Conservation (phyloP, 2,797 vertebrate species). For the Toxotes lorentzi region DNA sequence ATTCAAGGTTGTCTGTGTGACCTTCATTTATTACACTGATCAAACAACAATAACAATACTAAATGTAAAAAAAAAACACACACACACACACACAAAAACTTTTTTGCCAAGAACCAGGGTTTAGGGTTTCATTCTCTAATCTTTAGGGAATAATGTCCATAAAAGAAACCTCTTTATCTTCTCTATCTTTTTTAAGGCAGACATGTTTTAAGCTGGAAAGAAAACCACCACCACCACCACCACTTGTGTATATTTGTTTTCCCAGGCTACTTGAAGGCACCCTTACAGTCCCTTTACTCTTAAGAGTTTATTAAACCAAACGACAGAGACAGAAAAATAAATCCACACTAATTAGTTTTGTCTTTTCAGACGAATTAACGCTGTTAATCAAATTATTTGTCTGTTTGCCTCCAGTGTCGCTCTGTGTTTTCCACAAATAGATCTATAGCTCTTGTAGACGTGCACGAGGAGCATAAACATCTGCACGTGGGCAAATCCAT, state of each 20-base stretch:
- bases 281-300: conserved; percentile 12
- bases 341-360: background rate
- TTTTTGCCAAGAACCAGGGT: too few relatives aligned
- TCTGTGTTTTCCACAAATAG: background rate
- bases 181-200: too few relatives aligned
- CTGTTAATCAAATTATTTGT: background rate
- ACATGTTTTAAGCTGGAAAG: background rate
- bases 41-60: too few relatives aligned
- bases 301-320: background rate
- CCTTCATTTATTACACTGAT: too few relatives aligned
- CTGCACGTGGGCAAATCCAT: conserved; percentile 84
- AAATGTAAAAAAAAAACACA: too few relatives aligned
- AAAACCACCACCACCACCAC: background rate
- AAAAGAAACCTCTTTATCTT: too few relatives aligned
- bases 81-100: too few relatives aligned
- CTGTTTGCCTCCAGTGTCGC: background rate
- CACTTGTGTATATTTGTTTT: background rate
- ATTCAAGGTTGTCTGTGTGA: too few relatives aligned
- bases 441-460: conserved; percentile 5
- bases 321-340: background rate
- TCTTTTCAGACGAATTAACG: background rate
- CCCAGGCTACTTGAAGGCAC: conserved; percentile 19
- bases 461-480: conserved; percentile 86
- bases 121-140: too few relatives aligned
- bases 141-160: background rate